Conservation (phyloP, 2,797 vertebrate species). For the Argya squamiceps region DNA sequence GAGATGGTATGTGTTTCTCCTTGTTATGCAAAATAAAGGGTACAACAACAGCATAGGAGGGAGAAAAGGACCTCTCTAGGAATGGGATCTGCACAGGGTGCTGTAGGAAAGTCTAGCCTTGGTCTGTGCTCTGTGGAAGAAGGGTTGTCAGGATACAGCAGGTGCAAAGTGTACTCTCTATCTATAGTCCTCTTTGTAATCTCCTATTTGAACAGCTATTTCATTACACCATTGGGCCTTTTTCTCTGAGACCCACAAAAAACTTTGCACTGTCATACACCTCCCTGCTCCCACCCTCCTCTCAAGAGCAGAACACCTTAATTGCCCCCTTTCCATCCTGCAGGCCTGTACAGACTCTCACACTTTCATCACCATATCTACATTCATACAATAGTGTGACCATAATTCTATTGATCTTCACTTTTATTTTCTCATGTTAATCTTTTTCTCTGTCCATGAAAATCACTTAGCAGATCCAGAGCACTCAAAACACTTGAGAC, state of each 20-base stretch:
- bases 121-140: neutral
- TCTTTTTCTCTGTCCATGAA: neutral
- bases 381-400: neutral
- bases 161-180: neutral
- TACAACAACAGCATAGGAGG: neutral
- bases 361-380: neutral
- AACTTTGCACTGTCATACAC: neutral
- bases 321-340: neutral
- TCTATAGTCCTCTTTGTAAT: neutral
- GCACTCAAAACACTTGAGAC: neutral
- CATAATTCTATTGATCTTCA: neutral
- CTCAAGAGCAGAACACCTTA: neutral
- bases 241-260: neutral
- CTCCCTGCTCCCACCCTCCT: fast-evolving
- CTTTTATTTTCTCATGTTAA: neutral
- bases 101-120: neutral
- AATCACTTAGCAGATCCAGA: neutral
- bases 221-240: neutral
- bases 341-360: neutral
- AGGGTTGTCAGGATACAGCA: neutral
- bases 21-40: neutral
- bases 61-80: neutral
- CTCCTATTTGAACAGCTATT: neutral
- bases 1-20: neutral
- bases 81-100: fast-evolving